Evolutionary conservation across 2,797 vertebrate species (phyloP).

Genomic region (Adrianichthys oophorus): DNA sequence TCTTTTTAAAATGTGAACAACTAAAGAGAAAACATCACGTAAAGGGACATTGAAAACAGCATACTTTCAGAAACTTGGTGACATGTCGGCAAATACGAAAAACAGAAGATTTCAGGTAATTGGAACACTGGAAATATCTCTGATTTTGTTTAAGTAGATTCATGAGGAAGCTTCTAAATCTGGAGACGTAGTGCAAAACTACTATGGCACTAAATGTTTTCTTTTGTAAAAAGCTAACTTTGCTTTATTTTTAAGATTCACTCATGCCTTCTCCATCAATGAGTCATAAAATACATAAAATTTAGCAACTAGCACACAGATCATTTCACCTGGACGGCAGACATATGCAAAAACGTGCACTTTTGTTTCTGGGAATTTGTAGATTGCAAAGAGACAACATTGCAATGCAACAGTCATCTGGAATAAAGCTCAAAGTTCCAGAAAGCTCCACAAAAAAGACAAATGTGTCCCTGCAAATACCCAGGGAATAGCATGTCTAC

Average conservation of each 20-base stretch:
- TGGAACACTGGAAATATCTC: not conserved
- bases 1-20: not conserved
- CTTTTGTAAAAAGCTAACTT: not conserved
- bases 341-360: constrained; percentile 1
- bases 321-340: not conserved
- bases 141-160: too few species aligned
- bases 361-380: not conserved
- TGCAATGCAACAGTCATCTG: constrained; percentile 61
- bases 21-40: not conserved
- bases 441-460: constrained; percentile 69
- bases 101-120: not conserved
- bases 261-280: not conserved
- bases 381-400: constrained; percentile 25
- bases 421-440: constrained; percentile 59
- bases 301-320: not conserved
- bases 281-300: not conserved
- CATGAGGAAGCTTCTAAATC: too few species aligned
- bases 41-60: not conserved
- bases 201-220: too few species aligned
- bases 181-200: too few species aligned
- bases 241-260: constrained; percentile 1
- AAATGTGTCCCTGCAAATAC: constrained; percentile 61
- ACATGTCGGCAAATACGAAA: not conserved
- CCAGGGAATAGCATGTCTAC: constrained; percentile 55
- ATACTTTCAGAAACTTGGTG: not conserved